These are phyloP conservation scores for Allygus modestus DNA, from an alignment of 2,888 invertebrate genomes.

Conservation along the genomic window DNA sequence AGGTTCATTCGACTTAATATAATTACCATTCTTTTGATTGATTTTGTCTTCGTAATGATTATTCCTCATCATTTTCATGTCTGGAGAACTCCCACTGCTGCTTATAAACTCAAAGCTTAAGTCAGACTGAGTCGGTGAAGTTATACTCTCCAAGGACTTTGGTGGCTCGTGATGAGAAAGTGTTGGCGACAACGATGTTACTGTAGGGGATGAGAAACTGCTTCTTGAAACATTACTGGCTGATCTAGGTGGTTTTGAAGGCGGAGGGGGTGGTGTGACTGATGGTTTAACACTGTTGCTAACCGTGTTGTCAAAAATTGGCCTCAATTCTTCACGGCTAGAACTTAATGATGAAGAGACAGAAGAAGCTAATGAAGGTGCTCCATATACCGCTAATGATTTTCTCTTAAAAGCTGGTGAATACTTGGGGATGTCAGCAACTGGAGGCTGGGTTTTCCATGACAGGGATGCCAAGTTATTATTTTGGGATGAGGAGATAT, in stretches of 20 bases:
- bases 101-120: constrained; percentile 77
- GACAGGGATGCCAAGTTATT: constrained; percentile 71
- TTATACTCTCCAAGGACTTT: constrained; percentile 79
- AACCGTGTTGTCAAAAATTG: constrained; percentile 64
- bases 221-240: constrained; percentile 64
- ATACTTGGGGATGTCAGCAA: constrained; percentile 83
- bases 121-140: constrained; percentile 79
- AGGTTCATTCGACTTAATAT: constrained; percentile 39
- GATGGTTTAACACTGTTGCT: constrained; percentile 54
- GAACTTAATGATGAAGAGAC: constrained; percentile 71
- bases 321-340: constrained; percentile 71
- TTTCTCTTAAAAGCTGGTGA: constrained; percentile 90
- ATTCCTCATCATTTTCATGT: constrained; percentile 63
- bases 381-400: constrained; percentile 81
- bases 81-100: constrained; percentile 66
- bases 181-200: constrained; percentile 62
- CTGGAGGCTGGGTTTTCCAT: constrained; percentile 73
- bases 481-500: constrained; percentile 62
- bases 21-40: constrained; percentile 48
- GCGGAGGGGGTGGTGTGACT: constrained; percentile 41
- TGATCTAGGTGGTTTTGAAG: constrained; percentile 55
- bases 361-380: constrained; percentile 69
- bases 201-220: constrained; percentile 73
- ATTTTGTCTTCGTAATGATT: constrained; percentile 45
- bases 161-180: constrained; percentile 71